Percentiles rank a stretch among this genome's conserved stretches.
Conservation (phyloP, 2,797 vertebrate genomes). For the Cryptoblepharus egeriae region DNA sequence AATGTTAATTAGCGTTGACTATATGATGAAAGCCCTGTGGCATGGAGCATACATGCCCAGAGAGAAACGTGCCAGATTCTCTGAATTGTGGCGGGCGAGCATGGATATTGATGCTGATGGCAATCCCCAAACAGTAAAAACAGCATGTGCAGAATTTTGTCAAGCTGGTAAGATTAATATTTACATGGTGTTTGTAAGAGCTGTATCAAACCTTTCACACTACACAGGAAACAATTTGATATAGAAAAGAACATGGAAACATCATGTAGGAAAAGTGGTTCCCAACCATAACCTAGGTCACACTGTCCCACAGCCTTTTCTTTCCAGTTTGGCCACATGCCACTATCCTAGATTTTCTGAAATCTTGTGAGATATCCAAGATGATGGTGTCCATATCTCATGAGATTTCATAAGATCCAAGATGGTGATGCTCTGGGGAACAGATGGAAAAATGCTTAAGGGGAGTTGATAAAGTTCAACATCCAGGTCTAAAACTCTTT, state of each 20-base stretch:
- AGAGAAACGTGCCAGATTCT: slow-evolving; percentile 75
- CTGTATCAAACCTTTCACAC: background rate
- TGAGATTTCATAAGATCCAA: too few species aligned
- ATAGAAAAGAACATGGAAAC: background rate
- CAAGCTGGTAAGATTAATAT: slow-evolving; percentile 69
- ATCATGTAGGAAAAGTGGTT: too few species aligned
- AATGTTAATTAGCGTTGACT: slow-evolving; percentile 76
- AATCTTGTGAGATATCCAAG: too few species aligned
- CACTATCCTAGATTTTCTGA: too few species aligned
- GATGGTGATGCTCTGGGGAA: too few species aligned
- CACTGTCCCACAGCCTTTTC: too few species aligned
- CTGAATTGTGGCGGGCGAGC: slow-evolving; percentile 77
- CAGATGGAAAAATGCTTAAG: too few species aligned
- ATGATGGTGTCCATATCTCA: too few species aligned
- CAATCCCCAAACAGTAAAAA: slow-evolving; percentile 71
- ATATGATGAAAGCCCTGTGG: slow-evolving; percentile 80
- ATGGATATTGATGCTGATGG: slow-evolving; percentile 73
- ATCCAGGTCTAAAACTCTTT: too few species aligned
- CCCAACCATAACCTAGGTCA: too few species aligned
- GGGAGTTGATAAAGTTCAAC: background rate
- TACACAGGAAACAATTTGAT: background rate
- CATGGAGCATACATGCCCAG: slow-evolving; percentile 75
- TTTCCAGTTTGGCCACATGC: too few species aligned
- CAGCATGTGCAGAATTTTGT: slow-evolving; percentile 74
- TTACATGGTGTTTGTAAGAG: background rate